Percentiles rank a stretch among this genome's conserved stretches.
Conservation (phyloP, 2,797 vertebrate genomes). For the Dipus sagitta region DNA sequence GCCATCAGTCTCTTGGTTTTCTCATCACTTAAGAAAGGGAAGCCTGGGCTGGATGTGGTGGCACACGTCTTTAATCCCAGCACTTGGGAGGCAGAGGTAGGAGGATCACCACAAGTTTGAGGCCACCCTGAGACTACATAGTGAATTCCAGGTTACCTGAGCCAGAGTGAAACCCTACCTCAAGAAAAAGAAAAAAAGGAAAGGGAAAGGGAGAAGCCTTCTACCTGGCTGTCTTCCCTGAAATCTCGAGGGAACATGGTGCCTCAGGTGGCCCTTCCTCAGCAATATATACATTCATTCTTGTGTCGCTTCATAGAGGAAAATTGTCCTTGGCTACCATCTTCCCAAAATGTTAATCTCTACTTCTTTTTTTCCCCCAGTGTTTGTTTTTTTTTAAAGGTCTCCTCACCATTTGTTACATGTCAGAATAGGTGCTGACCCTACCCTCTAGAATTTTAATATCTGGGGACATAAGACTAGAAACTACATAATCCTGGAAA, state of each 20-base stretch:
- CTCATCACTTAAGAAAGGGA: not conserved
- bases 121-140: too few relatives aligned
- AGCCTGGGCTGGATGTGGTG: not conserved
- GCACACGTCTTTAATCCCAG: too few relatives aligned
- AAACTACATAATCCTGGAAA: not conserved
- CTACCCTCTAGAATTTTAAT: not conserved
- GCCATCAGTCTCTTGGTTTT: not conserved
- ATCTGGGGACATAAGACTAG: not conserved
- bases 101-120: too few relatives aligned
- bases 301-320: not conserved
- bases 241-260: not conserved
- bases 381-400: not conserved
- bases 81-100: too few relatives aligned
- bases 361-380: not conserved
- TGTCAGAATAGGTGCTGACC: conserved; percentile 20
- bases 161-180: too few relatives aligned
- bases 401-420: not conserved
- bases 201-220: not conserved
- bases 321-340: not conserved
- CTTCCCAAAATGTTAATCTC: conserved; percentile 45
- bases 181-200: too few relatives aligned
- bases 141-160: too few relatives aligned
- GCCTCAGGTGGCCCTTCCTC: not conserved
- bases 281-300: not conserved
- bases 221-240: not conserved